Evolutionary conservation across 1,140 invertebrate species (phyloP).

Genomic region (Euwallacea fornicatus): DNA sequence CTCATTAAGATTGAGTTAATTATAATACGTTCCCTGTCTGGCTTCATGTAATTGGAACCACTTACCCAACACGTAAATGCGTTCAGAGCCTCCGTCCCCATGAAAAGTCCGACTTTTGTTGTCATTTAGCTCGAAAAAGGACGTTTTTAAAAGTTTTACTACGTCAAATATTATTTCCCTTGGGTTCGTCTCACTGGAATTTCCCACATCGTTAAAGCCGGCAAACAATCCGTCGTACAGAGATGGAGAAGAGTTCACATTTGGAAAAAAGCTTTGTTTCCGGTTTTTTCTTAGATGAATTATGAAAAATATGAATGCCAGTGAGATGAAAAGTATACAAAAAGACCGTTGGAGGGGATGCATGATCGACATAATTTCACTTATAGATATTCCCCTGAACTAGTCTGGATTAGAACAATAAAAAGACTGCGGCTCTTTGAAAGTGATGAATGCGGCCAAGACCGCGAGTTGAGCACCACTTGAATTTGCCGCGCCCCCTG

Average conservation of each 20-base stretch:
- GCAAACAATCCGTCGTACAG: conserved; percentile 5
- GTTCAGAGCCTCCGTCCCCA: background rate
- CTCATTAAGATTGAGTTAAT: background rate
- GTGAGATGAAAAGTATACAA: conserved; percentile 16
- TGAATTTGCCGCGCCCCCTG: conserved; percentile 4
- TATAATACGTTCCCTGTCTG: background rate
- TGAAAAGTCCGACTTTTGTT: background rate
- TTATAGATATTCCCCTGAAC: background rate
- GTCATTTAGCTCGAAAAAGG: background rate
- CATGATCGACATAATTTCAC: background rate
- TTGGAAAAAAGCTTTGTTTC: conserved; percentile 2
- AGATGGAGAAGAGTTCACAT: conserved; percentile 5
- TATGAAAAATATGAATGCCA: conserved; percentile 12
- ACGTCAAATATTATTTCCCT: conserved; percentile 20
- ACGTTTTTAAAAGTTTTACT: conserved; percentile 15
- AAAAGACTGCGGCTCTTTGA: conserved; percentile 25
- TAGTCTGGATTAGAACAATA: conserved; percentile 10
- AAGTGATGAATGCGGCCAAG: conserved; percentile 16
- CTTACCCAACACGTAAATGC: conserved; percentile 18
- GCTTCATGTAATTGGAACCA: no score
- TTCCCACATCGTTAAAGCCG: background rate
- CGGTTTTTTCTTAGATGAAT: conserved; percentile 2
- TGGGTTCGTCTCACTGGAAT: background rate
- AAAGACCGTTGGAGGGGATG: conserved; percentile 21
- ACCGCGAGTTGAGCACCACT: background rate